Base-by-base conservation (phyloP, 2,888 invertebrate genomes). In the Thera obeliscata region DNA sequence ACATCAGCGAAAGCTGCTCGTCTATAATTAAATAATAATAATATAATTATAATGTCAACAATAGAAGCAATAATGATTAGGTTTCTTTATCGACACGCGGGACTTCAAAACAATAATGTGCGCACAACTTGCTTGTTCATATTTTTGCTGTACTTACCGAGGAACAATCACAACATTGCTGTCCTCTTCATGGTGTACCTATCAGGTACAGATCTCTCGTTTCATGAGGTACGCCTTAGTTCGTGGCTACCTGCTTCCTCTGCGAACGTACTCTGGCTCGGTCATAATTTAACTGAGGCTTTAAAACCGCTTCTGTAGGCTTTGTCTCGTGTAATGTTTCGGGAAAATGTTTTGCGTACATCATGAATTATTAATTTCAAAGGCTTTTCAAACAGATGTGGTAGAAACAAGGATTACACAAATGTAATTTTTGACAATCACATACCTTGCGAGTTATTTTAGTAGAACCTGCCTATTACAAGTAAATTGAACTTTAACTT, bases 321-420 rank as follows among this genome's bases (percentile, higher is more conserved):
- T 66, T 65, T 69, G 36, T 6, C 6, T 66, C 52, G 63, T 49
- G 54, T 46, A 69, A 61, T 66, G 66, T 69, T 69, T 56, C 54
- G 3, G 50, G 48, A 63, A 60, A 69, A 66, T 63, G 57, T 69
- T 57, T 62, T 59, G 60, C 54, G 55, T 69, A 63, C 48, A 61
- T 66, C 43, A 55, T 54, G 43, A 63, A 66, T 66, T 56, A 65
- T 67, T 58, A 61, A 61, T 67, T 56, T 52, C 36, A 60, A 52
- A 69, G 62, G 56, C 50, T 68, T 64, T 64, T 41, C 5, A 38
- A 67, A 70, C 74, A 69, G 73, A 58, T 75, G 73, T 72, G 72
- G 63, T 57, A 49, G 33, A 11, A 67, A 38, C 22, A 9, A 8
- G 9, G 33, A 3, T 52, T 52, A 33, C 33, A 52, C 8, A 52